Base-by-base conservation (phyloP, 2,113 vertebrate genomes). In the Pica pica region DNA sequence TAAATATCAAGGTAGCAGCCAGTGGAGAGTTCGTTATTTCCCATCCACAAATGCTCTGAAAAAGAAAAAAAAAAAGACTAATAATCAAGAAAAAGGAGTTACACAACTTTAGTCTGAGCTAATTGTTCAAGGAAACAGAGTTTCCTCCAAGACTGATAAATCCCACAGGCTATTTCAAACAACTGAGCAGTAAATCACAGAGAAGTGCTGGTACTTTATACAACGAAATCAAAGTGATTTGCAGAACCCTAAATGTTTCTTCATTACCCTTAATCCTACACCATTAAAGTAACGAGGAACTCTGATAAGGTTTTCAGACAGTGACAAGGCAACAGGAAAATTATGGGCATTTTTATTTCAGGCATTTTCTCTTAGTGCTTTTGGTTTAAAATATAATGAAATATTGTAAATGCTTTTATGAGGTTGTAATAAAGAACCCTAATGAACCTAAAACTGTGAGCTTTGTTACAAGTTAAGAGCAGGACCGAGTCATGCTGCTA, bases 201-300 rank as follows among this genome's bases (percentile, higher is more conserved):
- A 50, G 57, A 49, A 95, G 82, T 90, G 88, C 73, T 90, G 88
- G 19, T 88, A 33, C 73, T 42, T 95, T 93, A 50, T 30, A 94
- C 95, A 96, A 60, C 53, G 92, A 94, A 93, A 88, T 78, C 90
- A 89, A 90, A 95, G 88, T 88, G 90, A 96, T 95, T 93, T 96
- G 94, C 94, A 95, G 83, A 90, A 49, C 92, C 73, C 53, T 93
- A 81, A 93, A 90, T 90, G 87, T 95, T 94, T 78, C 93, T 95
- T 96, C 88, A 44, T 92, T 89, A 56, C 89, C 69, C 90, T 92
- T 94, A 92, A 97, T 95, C 90, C 93, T 23, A 9, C 31, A 47
- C 79, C 83, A 84, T 90, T 94, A 95, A 93, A 91, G 46, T 67
- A 85, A 90, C 3, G 21, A 93, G 83, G 73, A 87, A 18, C 64